phyloP scores from a whole-genome alignment of 1,140 invertebrate species.

The Philotrypesis tridentata region DNA sequence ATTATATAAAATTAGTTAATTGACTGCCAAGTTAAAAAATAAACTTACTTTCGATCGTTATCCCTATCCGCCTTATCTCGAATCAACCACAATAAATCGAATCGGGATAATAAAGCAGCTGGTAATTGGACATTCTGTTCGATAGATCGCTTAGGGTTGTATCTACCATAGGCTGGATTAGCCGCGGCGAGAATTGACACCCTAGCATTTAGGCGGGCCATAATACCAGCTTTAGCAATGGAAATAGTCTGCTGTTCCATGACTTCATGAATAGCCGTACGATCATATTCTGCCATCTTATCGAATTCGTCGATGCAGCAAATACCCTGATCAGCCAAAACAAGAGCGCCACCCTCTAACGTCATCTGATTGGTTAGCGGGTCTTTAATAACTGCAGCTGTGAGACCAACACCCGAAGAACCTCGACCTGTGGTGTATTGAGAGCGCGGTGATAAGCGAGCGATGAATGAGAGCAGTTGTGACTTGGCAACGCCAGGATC shows the following conservation, averaged over 20 bases:
- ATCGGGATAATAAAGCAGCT: slow-evolving; percentile 97
- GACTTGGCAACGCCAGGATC: slow-evolving; percentile 99
- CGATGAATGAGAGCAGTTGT: slow-evolving; percentile 96
- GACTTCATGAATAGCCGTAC: slow-evolving; percentile 98
- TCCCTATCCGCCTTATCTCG: slow-evolving; percentile 95
- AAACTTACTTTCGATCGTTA: slow-evolving; percentile 86
- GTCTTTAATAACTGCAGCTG: slow-evolving; percentile 98
- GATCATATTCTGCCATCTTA: slow-evolving; percentile 97
- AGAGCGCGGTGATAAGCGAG: slow-evolving; percentile 91
- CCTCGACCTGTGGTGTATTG: slow-evolving; percentile 98
- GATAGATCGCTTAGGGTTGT: slow-evolving; percentile 95
- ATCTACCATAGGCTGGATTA: slow-evolving; percentile 98
- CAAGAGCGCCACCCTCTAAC: slow-evolving; percentile 97
- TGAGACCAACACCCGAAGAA: slow-evolving; percentile 97
- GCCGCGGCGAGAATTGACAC: slow-evolving; percentile 98
- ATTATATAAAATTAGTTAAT: background rate
- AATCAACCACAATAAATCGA: slow-evolving; percentile 98
- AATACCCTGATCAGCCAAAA: slow-evolving; percentile 96
- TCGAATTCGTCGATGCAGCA: slow-evolving; percentile 99
- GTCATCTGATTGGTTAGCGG: slow-evolving; percentile 98
- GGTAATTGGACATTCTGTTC: slow-evolving; percentile 99
- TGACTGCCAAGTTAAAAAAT: background rate
- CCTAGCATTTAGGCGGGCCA: slow-evolving; percentile 97
- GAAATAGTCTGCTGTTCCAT: slow-evolving; percentile 99
- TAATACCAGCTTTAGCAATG: slow-evolving; percentile 99